A percentile compares a stretch with the other conserved stretches of the same genome.
Evolutionary conservation across 2,113 vertebrate genomes (phyloP).

Genomic region (Micronycteris hirsuta): DNA sequence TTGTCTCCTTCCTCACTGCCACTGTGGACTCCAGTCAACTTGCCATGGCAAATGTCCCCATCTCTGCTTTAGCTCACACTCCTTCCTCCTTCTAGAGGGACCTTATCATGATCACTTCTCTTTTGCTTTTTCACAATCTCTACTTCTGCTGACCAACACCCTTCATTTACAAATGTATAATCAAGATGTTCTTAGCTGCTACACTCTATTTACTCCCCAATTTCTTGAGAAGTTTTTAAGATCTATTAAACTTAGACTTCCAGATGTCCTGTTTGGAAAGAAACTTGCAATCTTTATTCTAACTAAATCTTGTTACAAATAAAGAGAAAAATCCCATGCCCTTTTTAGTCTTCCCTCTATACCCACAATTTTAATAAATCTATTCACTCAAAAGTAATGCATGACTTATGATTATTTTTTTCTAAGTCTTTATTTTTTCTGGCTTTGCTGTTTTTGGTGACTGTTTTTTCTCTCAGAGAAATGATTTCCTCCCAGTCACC

Average conservation of each 20-base stretch:
- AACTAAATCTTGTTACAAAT: background rate
- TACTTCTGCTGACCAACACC: background rate
- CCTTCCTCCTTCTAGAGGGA: background rate
- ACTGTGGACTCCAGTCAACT: background rate
- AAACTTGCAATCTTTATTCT: background rate
- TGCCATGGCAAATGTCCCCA: background rate
- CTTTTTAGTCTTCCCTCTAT: background rate
- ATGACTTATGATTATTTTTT: background rate
- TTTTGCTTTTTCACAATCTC: background rate
- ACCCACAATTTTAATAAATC: background rate
- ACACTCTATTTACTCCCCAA: background rate
- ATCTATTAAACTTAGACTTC: background rate
- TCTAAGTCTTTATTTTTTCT: background rate
- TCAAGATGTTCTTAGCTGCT: background rate
- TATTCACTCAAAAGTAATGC: background rate
- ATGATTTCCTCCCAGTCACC: background rate
- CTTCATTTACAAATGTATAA: background rate
- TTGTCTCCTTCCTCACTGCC: background rate
- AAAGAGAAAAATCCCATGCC: background rate
- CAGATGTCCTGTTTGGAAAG: background rate
- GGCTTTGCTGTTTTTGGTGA: background rate
- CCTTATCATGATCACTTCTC: background rate
- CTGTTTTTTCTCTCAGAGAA: background rate
- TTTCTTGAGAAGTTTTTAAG: background rate
- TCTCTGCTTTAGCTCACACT: background rate